A percentile compares a stretch with the other conserved stretches of the same genome.
phyloP scores from a whole-genome alignment of 2,888 invertebrate species.

The Tipula confusa region DNA sequence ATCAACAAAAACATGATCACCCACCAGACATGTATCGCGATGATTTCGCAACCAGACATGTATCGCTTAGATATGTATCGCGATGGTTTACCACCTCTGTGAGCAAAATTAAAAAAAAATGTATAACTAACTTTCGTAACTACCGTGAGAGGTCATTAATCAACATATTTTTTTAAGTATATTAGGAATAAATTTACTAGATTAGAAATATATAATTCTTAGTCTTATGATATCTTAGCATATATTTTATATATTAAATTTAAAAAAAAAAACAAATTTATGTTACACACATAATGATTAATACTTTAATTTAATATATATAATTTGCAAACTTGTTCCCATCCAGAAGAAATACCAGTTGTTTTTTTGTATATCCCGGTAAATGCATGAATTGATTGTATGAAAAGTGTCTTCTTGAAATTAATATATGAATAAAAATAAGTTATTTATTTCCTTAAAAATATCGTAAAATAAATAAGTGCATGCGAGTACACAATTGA shows the following conservation, averaged over 20 bases:
- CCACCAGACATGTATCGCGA: neutral
- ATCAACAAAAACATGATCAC: neutral
- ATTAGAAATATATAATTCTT: neutral
- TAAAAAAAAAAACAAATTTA: no score
- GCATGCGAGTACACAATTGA: no score
- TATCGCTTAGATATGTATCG: no score
- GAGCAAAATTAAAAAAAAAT: neutral
- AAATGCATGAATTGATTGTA: neutral
- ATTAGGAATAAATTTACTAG: neutral
- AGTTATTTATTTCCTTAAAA: neutral
- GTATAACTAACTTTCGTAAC: neutral
- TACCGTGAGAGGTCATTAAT: neutral
- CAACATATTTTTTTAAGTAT: neutral
- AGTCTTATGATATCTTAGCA: no score
- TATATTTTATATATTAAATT: no score
- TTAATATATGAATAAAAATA: neutral
- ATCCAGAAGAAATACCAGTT: neutral
- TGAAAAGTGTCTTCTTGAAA: neutral
- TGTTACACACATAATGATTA: no score
- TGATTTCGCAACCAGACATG: no score
- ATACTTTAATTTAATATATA: neutral
- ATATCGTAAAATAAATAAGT: neutral
- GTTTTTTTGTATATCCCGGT: neutral
- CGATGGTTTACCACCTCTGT: neutral
- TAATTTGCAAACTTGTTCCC: neutral